Percentiles rank a stretch among this genome's conserved stretches.
phyloP scores from a whole-genome alignment of 2,888 invertebrate genomes.

The Autographa gamma region DNA sequence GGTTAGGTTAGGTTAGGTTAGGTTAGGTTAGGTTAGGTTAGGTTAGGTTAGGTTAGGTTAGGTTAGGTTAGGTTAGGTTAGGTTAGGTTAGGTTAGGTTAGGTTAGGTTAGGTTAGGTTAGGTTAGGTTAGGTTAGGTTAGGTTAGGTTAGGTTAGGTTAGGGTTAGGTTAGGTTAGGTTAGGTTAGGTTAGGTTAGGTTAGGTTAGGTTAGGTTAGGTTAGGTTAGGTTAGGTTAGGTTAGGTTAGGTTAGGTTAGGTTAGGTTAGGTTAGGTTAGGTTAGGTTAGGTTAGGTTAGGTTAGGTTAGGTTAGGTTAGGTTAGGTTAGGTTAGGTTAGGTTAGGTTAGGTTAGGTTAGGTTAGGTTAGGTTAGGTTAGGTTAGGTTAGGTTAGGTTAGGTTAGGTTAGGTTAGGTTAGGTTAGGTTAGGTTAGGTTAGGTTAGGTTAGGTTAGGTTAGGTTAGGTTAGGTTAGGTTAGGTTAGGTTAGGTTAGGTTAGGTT shows the following conservation, averaged over 20 bases:
- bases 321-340: conserved; percentile 28
- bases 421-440: conserved; percentile 43
- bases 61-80: too few species aligned
- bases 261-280: background rate
- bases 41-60: too few species aligned
- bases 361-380: conserved; percentile 32
- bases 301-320: conserved; percentile 34
- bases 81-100: too few species aligned
- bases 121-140: too few species aligned
- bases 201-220: too few species aligned
- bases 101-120: too few species aligned
- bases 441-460: conserved; percentile 48
- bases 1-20: conserved; percentile 5
- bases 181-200: too few species aligned
- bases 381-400: conserved; percentile 36
- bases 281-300: conserved; percentile 17
- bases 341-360: conserved; percentile 26
- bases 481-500: conserved; percentile 25
- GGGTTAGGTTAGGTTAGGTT: too few species aligned
- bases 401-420: conserved; percentile 28
- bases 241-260: background rate
- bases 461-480: conserved; percentile 47
- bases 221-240: too few species aligned
- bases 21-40: too few species aligned
- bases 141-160: too few species aligned